These are phyloP conservation scores for Lottia scabra DNA, from an alignment of 2,888 invertebrate genomes.

Conservation along the genomic window DNA sequence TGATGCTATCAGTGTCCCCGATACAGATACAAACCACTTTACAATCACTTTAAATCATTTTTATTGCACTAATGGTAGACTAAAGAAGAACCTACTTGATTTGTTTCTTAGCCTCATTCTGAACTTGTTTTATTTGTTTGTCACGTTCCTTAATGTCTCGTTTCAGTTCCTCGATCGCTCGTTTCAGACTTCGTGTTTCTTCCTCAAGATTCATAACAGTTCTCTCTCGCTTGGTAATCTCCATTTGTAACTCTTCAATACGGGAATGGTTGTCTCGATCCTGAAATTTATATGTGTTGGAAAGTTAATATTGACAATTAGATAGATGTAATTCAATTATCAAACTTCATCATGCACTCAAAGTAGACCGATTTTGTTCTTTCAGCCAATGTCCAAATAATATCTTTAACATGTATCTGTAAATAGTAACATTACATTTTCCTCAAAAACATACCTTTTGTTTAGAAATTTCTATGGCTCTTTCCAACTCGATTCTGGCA, in stretches of 20 bases:
- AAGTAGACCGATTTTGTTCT: no score
- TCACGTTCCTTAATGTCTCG: slow-evolving; percentile 60
- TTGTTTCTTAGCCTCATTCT: slow-evolving; percentile 58
- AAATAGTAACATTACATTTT: no score
- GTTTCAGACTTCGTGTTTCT: slow-evolving; percentile 53
- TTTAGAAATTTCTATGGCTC: slow-evolving; percentile 64
- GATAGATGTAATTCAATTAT: no score
- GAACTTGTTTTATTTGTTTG: slow-evolving; percentile 58
- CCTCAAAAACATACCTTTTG: slow-evolving; percentile 67
- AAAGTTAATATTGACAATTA: no score
- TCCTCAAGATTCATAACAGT: slow-evolving; percentile 59
- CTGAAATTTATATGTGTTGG: slow-evolving; percentile 29
- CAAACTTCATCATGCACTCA: no score
- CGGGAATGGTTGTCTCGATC: slow-evolving; percentile 57
- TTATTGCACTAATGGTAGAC: no score
- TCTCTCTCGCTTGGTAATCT: slow-evolving; percentile 55
- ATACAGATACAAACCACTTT: no score
- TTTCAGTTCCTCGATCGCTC: slow-evolving; percentile 50
- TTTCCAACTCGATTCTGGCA: slow-evolving; percentile 65
- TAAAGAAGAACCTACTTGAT: slow-evolving; percentile 43
- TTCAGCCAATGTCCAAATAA: no score
- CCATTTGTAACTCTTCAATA: slow-evolving; percentile 58
- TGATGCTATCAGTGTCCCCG: no score
- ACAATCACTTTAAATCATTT: no score
- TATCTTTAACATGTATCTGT: no score